Conservation (phyloP, 1,140 invertebrate genomes). For the Neodiprion fabricii region DNA sequence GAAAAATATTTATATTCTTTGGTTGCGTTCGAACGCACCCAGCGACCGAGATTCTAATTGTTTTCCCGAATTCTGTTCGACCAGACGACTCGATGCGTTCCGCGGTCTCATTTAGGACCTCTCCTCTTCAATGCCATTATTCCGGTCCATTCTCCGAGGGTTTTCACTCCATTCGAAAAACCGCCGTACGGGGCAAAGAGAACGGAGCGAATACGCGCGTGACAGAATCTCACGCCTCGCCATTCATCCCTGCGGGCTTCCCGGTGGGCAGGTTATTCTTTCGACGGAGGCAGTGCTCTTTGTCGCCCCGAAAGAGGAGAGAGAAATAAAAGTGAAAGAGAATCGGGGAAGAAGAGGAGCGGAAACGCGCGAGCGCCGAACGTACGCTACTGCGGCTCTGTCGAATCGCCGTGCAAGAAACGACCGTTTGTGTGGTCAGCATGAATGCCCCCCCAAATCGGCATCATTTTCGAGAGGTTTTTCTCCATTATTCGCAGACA, state of each 20-base stretch:
- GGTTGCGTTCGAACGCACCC: too few relatives aligned
- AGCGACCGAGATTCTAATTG: too few relatives aligned
- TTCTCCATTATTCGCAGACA: too few relatives aligned
- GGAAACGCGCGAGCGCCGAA: background rate
- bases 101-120: background rate
- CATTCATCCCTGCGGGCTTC: background rate
- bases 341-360: background rate
- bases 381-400: too few relatives aligned
- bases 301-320: background rate
- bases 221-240: background rate
- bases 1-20: too few relatives aligned
- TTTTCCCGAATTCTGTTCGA: too few relatives aligned
- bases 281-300: slow-evolving; percentile 1
- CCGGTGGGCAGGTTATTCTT: background rate
- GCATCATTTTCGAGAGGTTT: background rate
- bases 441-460: background rate
- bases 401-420: background rate
- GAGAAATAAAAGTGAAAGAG: background rate
- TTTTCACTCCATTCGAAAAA: background rate
- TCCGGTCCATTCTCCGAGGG: background rate
- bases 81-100: too few relatives aligned
- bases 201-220: background rate
- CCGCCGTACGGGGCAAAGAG: background rate
- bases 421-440: background rate
- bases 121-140: background rate